Evolutionary conservation across 2,797 vertebrate genomes (phyloP).

Genomic region (Fundulus diaphanus): DNA sequence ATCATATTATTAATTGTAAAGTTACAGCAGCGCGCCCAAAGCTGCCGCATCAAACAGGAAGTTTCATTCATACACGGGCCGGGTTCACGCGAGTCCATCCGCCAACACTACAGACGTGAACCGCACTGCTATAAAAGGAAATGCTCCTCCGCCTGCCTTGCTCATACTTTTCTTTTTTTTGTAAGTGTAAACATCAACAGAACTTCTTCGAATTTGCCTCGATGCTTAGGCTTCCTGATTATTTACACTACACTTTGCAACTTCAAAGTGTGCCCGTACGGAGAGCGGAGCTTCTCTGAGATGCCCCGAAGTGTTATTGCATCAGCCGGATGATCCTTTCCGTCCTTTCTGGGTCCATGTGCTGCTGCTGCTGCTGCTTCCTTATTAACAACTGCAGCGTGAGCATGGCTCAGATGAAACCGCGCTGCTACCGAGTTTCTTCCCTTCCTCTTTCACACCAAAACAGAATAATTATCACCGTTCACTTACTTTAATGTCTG

Average conservation of each 20-base stretch:
- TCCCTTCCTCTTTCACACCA: background rate
- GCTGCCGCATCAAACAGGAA: background rate
- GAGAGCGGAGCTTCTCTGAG: background rate
- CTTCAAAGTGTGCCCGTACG: background rate
- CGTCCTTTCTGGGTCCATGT: conserved; percentile 18
- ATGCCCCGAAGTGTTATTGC: conserved; percentile 34
- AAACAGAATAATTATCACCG: background rate
- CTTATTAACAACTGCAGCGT: background rate
- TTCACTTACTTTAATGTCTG: conserved; percentile 36
- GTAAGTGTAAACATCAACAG: background rate
- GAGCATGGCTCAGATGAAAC: background rate
- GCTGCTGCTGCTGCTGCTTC: conserved; percentile 17
- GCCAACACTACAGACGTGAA: background rate
- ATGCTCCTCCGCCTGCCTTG: background rate
- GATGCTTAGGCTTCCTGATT: background rate
- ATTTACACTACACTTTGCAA: background rate
- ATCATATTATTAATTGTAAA: background rate
- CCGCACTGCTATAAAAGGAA: conserved; percentile 51
- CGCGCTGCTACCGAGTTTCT: background rate
- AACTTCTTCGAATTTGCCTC: background rate
- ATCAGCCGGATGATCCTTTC: conserved; percentile 49
- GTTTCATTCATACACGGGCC: background rate
- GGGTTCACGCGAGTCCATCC: conserved; percentile 9
- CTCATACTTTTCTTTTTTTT: too few relatives aligned
- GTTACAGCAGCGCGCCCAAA: background rate